Conservation (phyloP, 2,888 invertebrate genomes). For the Idaea straminata region DNA sequence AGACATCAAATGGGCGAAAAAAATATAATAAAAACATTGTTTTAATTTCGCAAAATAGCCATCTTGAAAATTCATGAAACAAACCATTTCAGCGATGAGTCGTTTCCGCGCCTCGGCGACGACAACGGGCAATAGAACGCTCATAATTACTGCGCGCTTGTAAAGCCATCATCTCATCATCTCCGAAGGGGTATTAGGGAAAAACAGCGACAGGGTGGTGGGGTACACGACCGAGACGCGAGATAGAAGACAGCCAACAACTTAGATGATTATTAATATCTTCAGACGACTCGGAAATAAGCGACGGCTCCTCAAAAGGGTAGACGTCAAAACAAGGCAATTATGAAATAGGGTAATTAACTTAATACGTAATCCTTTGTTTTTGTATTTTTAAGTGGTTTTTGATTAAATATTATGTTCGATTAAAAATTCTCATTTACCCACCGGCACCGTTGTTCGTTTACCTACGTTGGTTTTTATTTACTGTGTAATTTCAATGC, state of each 20-base stretch:
- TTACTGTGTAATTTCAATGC: background rate
- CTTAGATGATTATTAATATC: conserved; percentile 77
- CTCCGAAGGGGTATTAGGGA: conserved; percentile 73
- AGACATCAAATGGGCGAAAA: background rate
- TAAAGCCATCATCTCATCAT: conserved; percentile 78
- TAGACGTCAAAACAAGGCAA: conserved; percentile 78
- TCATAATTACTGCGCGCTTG: conserved; percentile 76
- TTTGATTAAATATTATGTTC: background rate
- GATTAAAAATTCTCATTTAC: background rate
- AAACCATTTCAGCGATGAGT: conserved; percentile 51
- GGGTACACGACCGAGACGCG: conserved; percentile 45
- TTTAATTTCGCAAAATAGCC: conserved; percentile 1
- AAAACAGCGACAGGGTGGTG: conserved; percentile 52
- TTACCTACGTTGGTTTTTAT: background rate
- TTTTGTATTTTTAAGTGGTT: conserved; percentile 38
- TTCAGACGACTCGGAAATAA: conserved; percentile 69
- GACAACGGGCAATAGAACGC: conserved; percentile 67
- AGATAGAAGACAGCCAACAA: conserved; percentile 62
- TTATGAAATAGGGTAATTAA: conserved; percentile 75
- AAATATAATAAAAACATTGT: background rate
- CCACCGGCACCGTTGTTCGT: background rate
- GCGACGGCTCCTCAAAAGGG: conserved; percentile 70
- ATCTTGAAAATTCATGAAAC: conserved; percentile 39
- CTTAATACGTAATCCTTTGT: conserved; percentile 67
- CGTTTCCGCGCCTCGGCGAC: conserved; percentile 43